phyloP scores from a whole-genome alignment of 2,888 invertebrate species.

The Drosophila limbata region DNA sequence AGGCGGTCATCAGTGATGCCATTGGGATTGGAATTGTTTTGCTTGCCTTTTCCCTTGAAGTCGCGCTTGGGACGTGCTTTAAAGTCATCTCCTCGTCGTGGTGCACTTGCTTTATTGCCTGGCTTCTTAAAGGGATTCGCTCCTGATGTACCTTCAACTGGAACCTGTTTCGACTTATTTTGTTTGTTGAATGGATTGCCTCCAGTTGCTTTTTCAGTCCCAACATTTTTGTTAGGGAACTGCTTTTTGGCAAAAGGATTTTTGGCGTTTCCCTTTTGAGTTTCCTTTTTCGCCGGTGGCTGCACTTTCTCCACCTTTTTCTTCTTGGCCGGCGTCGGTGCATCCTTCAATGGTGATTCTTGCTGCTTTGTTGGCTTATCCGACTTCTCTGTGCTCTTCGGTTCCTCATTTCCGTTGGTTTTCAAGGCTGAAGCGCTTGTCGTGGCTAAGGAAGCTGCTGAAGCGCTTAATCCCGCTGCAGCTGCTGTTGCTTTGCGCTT shows the following conservation, averaged over 20 bases:
- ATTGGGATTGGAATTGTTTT: constrained; percentile 41
- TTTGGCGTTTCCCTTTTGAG: constrained; percentile 18
- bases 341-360: background rate
- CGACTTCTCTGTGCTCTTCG: background rate
- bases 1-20: constrained; percentile 91
- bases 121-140: constrained; percentile 64
- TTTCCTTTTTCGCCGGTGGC: constrained; percentile 1
- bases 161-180: constrained; percentile 57
- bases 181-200: constrained; percentile 30
- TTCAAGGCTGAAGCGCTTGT: background rate
- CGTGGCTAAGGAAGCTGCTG: background rate
- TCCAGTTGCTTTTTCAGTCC: background rate
- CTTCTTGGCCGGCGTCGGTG: constrained; percentile 10
- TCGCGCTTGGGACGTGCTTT: constrained; percentile 57
- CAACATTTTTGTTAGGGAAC: constrained; percentile 18
- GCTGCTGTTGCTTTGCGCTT: constrained; percentile 70
- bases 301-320: constrained; percentile 4
- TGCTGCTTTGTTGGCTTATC: background rate
- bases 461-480: constrained; percentile 2
- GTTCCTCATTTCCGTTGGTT: background rate
- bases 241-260: constrained; percentile 40
- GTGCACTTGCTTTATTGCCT: background rate
- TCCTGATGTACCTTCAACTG: background rate
- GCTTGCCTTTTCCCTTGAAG: constrained; percentile 59
- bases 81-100: constrained; percentile 14